Evolutionary conservation across 64 coral and sea anemone genomes (phyloP).

Genomic region (Montipora foliosa): DNA sequence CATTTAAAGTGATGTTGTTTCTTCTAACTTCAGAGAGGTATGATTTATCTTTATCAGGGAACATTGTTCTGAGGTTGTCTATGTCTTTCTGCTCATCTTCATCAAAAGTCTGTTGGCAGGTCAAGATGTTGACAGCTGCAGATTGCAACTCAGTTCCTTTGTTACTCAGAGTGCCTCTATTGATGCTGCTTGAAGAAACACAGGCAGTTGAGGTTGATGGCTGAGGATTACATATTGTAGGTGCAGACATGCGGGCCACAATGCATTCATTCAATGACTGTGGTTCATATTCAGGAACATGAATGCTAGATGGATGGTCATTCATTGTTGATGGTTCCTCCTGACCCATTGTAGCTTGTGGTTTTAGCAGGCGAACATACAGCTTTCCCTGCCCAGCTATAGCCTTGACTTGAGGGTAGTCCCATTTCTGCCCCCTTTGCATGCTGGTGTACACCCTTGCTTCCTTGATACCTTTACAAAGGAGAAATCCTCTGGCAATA

Average conservation of each 20-base stretch:
- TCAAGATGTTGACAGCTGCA: neutral
- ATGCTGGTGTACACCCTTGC: neutral
- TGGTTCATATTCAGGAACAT: neutral
- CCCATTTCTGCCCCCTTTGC: conserved; percentile 33
- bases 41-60: conserved; percentile 21
- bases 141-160: neutral
- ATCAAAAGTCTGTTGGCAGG: neutral
- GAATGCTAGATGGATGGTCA: neutral
- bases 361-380: conserved; percentile 55
- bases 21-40: conserved; percentile 32
- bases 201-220: too few species aligned
- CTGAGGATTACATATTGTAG: neutral
- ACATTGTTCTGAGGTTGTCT: conserved; percentile 15
- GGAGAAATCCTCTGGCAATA: conserved; percentile 15
- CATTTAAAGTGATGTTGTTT: conserved; percentile 41
- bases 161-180: neutral
- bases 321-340: conserved; percentile 3
- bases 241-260: neutral
- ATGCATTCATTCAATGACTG: neutral
- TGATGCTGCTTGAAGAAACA: neutral
- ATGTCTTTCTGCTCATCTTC: conserved; percentile 20
- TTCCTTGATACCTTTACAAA: conserved; percentile 68
- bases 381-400: conserved; percentile 73
- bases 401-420: conserved; percentile 42
- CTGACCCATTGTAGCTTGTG: conserved; percentile 4